A percentile compares a stretch with the other conserved stretches of the same genome.
Evolutionary conservation across 2,888 invertebrate genomes (phyloP).

Genomic region (Chrysolina oricalcia): DNA sequence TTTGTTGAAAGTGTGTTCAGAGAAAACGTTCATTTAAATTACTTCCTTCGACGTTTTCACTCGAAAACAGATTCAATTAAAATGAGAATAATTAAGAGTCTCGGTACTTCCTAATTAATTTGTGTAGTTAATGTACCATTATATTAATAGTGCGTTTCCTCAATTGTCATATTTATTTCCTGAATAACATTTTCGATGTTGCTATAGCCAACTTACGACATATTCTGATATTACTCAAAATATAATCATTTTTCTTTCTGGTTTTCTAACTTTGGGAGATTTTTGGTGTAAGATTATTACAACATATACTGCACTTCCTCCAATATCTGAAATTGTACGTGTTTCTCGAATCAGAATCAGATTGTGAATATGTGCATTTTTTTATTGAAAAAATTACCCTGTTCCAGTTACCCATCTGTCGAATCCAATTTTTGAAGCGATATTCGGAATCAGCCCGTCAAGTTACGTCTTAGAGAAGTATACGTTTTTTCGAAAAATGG

Average conservation of each 20-base stretch:
- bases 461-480: too few species aligned
- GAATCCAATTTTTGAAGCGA: too few species aligned
- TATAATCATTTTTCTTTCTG: not conserved
- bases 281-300: too few species aligned
- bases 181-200: not conserved
- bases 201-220: not conserved
- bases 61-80: not conserved
- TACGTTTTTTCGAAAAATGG: too few species aligned
- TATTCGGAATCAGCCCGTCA: too few species aligned
- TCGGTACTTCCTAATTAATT: not conserved
- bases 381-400: too few species aligned
- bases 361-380: too few species aligned
- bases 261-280: too few species aligned
- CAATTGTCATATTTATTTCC: not conserved
- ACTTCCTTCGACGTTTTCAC: not conserved
- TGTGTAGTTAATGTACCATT: not conserved
- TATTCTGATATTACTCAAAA: not conserved
- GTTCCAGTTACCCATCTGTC: too few species aligned
- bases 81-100: not conserved
- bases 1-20: not conserved
- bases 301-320: too few species aligned
- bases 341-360: too few species aligned
- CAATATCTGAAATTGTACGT: too few species aligned
- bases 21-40: not conserved
- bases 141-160: not conserved